phyloP scores from a whole-genome alignment of 2,113 vertebrate species.

The Psittacus erithacus region DNA sequence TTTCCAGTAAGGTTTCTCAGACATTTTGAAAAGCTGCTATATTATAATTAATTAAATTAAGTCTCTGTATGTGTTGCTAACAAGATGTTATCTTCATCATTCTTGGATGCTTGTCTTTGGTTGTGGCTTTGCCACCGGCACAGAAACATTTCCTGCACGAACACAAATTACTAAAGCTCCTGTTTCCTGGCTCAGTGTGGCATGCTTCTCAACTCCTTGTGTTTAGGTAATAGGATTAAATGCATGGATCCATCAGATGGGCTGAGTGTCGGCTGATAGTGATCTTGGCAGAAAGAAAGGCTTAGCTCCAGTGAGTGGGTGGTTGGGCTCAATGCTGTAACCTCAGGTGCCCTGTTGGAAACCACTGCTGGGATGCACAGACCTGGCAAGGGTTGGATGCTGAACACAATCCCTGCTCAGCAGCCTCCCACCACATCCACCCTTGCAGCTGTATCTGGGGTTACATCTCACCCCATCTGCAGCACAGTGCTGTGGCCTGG shows the following conservation, averaged over 20 bases:
- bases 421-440: not conserved
- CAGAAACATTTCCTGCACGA: constrained; percentile 24
- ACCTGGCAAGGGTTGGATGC: accelerated
- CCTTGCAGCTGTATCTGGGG: not conserved
- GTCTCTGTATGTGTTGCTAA: constrained; percentile 15
- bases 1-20: not conserved
- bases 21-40: constrained; percentile 1
- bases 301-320: not conserved
- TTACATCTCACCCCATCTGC: not conserved
- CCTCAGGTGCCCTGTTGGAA: not conserved
- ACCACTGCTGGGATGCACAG: not conserved
- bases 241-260: not conserved
- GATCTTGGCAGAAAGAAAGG: not conserved
- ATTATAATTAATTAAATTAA: constrained; percentile 21
- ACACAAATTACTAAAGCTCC: not conserved
- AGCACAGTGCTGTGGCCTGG: not conserved
- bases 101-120: constrained; percentile 26
- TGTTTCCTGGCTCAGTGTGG: not conserved
- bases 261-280: not conserved
- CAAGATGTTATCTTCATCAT: constrained; percentile 44
- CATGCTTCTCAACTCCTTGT: not conserved
- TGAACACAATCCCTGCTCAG: accelerated
- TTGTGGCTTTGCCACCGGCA: constrained; percentile 24
- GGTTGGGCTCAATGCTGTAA: not conserved
- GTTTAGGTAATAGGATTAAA: constrained; percentile 20